phyloP scores from a whole-genome alignment of 2,113 vertebrate species.

The Merops nubicus region DNA sequence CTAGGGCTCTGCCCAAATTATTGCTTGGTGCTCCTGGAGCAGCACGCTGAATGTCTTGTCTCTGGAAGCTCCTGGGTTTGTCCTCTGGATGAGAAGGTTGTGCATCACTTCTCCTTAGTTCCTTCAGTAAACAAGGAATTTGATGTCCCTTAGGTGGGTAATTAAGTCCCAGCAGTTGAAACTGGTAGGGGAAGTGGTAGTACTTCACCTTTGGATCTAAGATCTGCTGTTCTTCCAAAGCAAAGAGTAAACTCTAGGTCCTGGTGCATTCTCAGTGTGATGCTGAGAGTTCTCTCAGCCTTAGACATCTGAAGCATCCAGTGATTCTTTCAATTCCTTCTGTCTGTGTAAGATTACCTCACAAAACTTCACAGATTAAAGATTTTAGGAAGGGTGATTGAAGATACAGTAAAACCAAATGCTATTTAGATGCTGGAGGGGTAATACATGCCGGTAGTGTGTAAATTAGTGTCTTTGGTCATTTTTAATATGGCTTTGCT shows the following conservation, averaged over 20 bases:
- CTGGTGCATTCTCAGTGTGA: neutral
- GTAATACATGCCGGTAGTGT: neutral
- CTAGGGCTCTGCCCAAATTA: accelerated
- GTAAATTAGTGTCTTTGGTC: neutral
- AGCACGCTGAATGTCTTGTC: accelerated
- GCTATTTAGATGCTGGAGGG: too few species aligned
- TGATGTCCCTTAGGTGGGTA: neutral
- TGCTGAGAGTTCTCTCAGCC: neutral
- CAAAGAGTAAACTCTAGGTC: neutral
- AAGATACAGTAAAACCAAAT: neutral
- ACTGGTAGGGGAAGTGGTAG: neutral
- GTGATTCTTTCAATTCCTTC: neutral
- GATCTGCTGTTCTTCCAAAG: neutral
- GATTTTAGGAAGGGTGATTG: neutral
- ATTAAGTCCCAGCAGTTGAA: neutral
- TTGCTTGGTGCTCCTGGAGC: neutral
- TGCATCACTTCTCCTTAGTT: accelerated
- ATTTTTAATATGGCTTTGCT: neutral
- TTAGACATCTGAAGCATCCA: accelerated
- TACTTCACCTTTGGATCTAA: accelerated
- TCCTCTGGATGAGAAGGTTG: neutral
- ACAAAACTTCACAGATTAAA: neutral
- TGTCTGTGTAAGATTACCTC: neutral
- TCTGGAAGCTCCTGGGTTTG: neutral
- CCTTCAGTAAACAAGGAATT: neutral